Evolutionary conservation across 2,113 vertebrate genomes (phyloP).

Genomic region (Entelurus aequoreus): DNA sequence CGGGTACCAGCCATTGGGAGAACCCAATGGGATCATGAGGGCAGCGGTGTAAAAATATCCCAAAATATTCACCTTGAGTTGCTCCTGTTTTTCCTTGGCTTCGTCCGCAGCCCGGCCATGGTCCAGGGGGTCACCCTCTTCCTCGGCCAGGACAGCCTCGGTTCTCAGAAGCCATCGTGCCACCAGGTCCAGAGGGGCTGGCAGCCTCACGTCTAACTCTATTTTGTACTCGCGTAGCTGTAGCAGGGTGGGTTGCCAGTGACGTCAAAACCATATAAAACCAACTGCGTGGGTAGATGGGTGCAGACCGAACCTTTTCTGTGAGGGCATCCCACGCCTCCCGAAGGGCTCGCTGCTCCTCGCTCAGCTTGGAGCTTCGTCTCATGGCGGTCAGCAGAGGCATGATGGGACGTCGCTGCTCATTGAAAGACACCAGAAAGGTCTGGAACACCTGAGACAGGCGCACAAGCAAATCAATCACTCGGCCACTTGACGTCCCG

Average conservation of each 20-base stretch:
- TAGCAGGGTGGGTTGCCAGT: not conserved
- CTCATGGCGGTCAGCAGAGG: conserved; percentile 73
- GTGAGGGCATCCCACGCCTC: conserved; percentile 76
- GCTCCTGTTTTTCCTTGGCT: conserved; percentile 72
- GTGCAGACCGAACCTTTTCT: conserved; percentile 70
- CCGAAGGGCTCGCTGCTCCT: conserved; percentile 72
- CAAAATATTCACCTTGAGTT: conserved; percentile 76
- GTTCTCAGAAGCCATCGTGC: conserved; percentile 81
- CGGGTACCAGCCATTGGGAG: not conserved
- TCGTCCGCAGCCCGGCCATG: conserved; percentile 66
- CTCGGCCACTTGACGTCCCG: not conserved
- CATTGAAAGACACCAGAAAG: conserved; percentile 82
- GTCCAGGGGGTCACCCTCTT: conserved; percentile 68
- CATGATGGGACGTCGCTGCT: conserved; percentile 77
- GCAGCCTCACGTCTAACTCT: conserved; percentile 76
- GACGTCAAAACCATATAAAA: not conserved
- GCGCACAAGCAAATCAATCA: not conserved
- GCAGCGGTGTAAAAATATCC: too few relatives aligned
- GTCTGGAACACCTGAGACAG: conserved; percentile 79
- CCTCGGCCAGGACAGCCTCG: conserved; percentile 72
- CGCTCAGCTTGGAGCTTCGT: conserved; percentile 54
- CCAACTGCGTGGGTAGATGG: too few relatives aligned
- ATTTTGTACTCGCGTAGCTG: conserved; percentile 80
- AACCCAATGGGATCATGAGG: too few relatives aligned
- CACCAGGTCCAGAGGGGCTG: conserved; percentile 71